phyloP scores from a whole-genome alignment of 2,797 vertebrate species.

The Pelobates cultripes region DNA sequence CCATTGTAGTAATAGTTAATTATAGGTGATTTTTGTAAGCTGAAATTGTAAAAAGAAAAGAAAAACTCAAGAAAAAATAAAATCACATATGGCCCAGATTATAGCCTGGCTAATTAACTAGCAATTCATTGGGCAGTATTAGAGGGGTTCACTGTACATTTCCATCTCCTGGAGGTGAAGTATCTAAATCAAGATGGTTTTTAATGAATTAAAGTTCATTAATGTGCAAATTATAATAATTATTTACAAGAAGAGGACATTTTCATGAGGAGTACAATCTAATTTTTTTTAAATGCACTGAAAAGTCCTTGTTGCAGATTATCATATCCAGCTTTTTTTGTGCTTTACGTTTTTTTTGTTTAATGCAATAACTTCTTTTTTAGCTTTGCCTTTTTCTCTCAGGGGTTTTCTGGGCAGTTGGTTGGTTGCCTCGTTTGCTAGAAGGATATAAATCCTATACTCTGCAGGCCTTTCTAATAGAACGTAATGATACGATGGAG shows the following conservation, averaged over 20 bases:
- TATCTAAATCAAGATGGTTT: neutral
- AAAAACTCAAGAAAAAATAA: neutral
- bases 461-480: neutral
- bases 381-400: conserved; percentile 13
- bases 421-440: neutral
- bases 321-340: neutral
- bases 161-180: accelerated
- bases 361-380: neutral
- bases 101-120: neutral
- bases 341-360: neutral
- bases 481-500: neutral
- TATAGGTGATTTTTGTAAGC: neutral
- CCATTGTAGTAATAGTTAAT: neutral
- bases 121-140: neutral
- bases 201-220: conserved; percentile 24
- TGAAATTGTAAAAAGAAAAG: neutral
- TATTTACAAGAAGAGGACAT: neutral
- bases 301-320: neutral
- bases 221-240: conserved; percentile 10
- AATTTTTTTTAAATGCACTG: conserved; percentile 39
- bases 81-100: neutral
- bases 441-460: neutral
- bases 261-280: conserved; percentile 53
- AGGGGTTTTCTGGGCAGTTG: conserved; percentile 8
- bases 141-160: neutral